Base-by-base conservation (phyloP, 2,888 invertebrate species). In the Drosophila affinis region DNA sequence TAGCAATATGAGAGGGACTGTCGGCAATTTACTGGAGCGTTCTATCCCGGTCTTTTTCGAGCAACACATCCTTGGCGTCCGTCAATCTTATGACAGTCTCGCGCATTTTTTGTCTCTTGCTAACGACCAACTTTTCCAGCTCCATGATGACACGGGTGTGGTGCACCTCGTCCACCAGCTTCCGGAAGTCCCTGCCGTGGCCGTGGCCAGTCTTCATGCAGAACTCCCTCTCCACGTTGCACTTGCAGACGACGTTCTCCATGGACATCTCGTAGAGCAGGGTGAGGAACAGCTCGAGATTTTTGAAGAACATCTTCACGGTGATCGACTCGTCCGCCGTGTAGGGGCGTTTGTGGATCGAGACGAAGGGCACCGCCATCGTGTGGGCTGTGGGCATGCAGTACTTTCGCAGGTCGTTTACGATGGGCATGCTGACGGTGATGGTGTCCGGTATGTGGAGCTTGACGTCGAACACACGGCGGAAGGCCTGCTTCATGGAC, bases 281-380 rank as follows among this genome's bases (percentile, higher is more conserved):
- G 3, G 59, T 61, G 0, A 59, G 39, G 9, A 39, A 70, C 0
- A 83, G 71, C 4, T 63, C 21, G 6, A 46, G 14, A n/a, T 76
- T 76, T 24, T 45, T 18, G 1, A 53, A 7, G 39, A 64, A 83
- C 51, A 9, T 68, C 52, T 1, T 21, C 32, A 6, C n/a, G 17
- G 44, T 7, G 3, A 72, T 29, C 24, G 51, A 14, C 58, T 81
- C 80, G 17, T 79, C 61, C 0, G 44, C 21, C 51, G 52, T 56
- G 2, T 61, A 24, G 6, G 61, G 48, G 0, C 14, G 1, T 57
- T 27, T 70, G 55, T 69, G 80, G 1, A 77, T 59, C 3, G 70
- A 68, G 10, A 67, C 64, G 55, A 78, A 79, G 53, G 80, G 80
- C 18, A 81, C 17, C 0, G 71, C 78, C 7, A 82, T 6, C 1